Evolutionary conservation across 1,140 invertebrate species (phyloP), one percentile per base, ranked within the genome.

Genomic region (Dreissena polymorpha): DNA sequence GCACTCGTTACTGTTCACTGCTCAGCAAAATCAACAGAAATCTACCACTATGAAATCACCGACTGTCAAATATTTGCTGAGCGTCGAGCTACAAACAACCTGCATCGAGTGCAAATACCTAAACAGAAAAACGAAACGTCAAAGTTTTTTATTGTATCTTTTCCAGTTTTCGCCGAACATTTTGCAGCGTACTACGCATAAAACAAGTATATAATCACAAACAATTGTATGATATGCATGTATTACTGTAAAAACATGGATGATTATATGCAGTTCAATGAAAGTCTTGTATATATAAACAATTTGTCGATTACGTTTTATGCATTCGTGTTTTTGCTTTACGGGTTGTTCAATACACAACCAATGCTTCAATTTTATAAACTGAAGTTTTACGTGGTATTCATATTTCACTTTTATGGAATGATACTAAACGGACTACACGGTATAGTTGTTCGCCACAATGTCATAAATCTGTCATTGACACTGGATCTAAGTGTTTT

Each of bases 301-400:
- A 69, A 69, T n/a, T n/a, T 69, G 67, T 49, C 67, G 18, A 29
- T 69, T 29, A 49, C 67, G 23, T 69, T 69, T 27, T 69, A 49
- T 29, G 18, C 67, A 13, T 29, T 69, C 14, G 67, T 49, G 16
- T 69, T 69, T 25, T 16, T 69, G 12, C 29, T 69, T n/a, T 69
- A 69, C n/a, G 67, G 67, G 23, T n/a, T 69, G 13, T 8, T 27
- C 27, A 25, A n/a, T 49, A 69, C 67, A n/a, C 16, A 69, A 25
- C 18, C 29, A 49, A 49, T 69, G 29, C 27, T 69, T 29, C 67
- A 25, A 8, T 69, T 69, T 49, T 69, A 69, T 49, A 69, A 29
- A 29, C 12, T 69, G 67, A 69, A 69, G 67, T 69, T 69, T n/a
- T 69, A 69, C 23, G 12, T 69, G 67, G 25, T 69, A 29, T 69